These are phyloP conservation scores for Smittia sp. DNA, from an alignment of 2,888 invertebrate genomes.

Conservation along the genomic window DNA sequence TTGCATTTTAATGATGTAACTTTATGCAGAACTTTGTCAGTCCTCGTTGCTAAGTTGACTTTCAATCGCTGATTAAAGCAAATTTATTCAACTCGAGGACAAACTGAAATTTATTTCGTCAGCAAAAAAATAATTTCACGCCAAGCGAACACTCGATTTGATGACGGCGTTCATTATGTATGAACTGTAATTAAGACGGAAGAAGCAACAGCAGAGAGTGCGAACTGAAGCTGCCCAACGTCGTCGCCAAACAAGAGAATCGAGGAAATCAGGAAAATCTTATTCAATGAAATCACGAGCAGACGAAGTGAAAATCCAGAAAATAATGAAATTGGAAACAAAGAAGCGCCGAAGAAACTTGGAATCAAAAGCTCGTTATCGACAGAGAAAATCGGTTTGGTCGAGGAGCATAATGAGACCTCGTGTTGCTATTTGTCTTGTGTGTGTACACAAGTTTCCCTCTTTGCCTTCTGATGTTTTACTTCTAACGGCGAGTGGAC, in stretches of 20 bases:
- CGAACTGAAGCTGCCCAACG: no score
- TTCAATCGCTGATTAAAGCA: background rate
- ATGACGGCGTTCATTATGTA: background rate
- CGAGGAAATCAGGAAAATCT: no score
- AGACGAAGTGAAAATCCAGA: background rate
- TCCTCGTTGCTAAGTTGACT: background rate
- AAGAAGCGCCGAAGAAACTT: no score
- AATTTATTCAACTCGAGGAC: background rate
- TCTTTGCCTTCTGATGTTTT: background rate
- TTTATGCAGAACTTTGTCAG: background rate
- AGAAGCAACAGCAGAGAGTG: background rate
- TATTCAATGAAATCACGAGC: background rate
- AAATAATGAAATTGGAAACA: background rate
- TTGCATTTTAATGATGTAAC: background rate
- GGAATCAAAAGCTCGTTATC: constrained; percentile 21
- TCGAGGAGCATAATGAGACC: background rate
- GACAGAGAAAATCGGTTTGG: background rate
- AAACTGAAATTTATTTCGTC: background rate
- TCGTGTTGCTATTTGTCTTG: background rate
- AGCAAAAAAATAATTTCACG: background rate
- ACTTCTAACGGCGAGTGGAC: background rate
- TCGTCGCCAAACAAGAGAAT: no score
- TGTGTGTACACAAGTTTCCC: background rate
- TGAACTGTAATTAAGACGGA: background rate
- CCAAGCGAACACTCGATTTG: background rate